These are phyloP conservation scores for Euzophera pinguis DNA, from an alignment of 2,888 invertebrate genomes.

Conservation along the genomic window DNA sequence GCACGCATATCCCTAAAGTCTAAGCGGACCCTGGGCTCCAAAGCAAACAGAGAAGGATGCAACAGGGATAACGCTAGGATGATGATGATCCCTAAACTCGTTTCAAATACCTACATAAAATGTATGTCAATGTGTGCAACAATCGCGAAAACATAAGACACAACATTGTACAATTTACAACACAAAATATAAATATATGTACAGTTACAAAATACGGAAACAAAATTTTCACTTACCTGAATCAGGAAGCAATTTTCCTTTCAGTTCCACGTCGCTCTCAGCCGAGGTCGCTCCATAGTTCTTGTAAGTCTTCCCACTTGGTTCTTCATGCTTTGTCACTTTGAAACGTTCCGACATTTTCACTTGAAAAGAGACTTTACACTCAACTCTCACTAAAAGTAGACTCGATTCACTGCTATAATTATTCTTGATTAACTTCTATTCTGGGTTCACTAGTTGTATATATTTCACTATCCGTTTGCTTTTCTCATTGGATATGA, in stretches of 20 bases:
- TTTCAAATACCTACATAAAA: no score
- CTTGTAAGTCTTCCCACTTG: conserved; percentile 72
- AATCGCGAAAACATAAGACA: no score
- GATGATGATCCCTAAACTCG: no score
- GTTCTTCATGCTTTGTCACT: conserved; percentile 80
- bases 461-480: background rate
- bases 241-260: conserved; percentile 65
- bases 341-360: conserved; percentile 82
- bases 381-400: background rate
- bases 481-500: background rate
- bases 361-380: conserved; percentile 20
- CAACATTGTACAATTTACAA: no score
- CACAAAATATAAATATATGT: no score
- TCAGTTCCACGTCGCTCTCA: conserved; percentile 64
- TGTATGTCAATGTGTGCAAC: no score
- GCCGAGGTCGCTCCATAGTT: conserved; percentile 81
- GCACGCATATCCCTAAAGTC: no score
- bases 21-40: no score
- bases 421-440: background rate
- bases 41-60: no score
- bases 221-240: conserved; percentile 49
- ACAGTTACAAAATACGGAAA: background rate
- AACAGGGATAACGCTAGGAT: no score
- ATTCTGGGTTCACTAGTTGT: background rate
- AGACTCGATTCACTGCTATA: background rate